A percentile compares a stretch with the other conserved stretches of the same genome.
Evolutionary conservation across 2,888 invertebrate genomes (phyloP).

Genomic region (Drosophila buzzatii): DNA sequence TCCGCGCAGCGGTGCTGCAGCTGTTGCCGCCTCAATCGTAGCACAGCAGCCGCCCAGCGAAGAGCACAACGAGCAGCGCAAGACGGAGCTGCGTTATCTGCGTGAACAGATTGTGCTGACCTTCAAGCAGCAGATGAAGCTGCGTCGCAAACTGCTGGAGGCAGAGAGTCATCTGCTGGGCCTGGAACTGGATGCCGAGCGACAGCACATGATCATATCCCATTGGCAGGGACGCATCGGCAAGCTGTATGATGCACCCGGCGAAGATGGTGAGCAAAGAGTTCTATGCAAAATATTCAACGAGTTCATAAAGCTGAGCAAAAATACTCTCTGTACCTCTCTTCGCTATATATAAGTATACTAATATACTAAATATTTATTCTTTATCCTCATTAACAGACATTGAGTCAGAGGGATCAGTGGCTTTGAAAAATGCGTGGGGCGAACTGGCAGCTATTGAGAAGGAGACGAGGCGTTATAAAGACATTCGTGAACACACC

Average conservation of each 20-base stretch:
- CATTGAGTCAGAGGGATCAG: constrained; percentile 84
- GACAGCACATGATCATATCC: constrained; percentile 93
- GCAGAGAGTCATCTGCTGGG: constrained; percentile 95
- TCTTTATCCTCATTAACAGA: constrained; percentile 56
- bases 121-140: constrained; percentile 96
- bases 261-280: constrained; percentile 81
- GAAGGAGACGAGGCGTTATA: constrained; percentile 93
- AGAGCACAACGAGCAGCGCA: constrained; percentile 85
- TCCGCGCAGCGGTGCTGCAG: constrained; percentile 85
- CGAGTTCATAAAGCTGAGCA: no score
- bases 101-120: constrained; percentile 94
- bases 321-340: neutral
- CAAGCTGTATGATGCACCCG: constrained; percentile 85
- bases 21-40: constrained; percentile 39
- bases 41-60: constrained; percentile 70
- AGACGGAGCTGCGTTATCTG: constrained; percentile 88
- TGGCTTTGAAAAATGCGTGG: constrained; percentile 92
- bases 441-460: constrained; percentile 93
- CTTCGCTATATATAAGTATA: no score
- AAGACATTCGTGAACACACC: constrained; percentile 90
- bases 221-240: constrained; percentile 95
- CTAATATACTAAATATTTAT: neutral
- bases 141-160: constrained; percentile 94
- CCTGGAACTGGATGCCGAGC: constrained; percentile 94
- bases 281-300: no score